Percentiles rank a stretch among this genome's conserved stretches.
Conservation (phyloP, 2,797 vertebrate species). For the Peromyscus nudipes region DNA sequence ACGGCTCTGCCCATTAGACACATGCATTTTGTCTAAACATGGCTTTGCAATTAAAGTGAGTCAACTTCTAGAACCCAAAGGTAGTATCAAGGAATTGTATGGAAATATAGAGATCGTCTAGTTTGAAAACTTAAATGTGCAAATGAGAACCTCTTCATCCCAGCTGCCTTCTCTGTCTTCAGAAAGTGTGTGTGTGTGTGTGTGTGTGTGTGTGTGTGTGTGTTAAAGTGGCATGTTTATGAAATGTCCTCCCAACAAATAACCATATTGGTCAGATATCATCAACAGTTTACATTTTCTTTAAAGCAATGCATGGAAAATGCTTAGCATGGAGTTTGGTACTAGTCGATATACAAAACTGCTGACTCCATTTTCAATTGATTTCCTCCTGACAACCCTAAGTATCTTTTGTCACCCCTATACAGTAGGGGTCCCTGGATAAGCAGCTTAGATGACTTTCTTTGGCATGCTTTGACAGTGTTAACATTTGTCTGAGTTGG, state of each 20-base stretch:
- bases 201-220: neutral
- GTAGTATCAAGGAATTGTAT: neutral
- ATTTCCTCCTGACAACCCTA: neutral
- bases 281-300: neutral
- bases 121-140: neutral
- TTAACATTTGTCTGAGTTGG: neutral
- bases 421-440: neutral
- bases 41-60: conserved; percentile 24
- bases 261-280: neutral
- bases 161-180: neutral
- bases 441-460: neutral
- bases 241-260: neutral
- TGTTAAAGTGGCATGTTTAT: neutral
- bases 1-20: neutral
- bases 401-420: neutral
- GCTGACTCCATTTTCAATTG: neutral
- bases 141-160: neutral
- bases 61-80: neutral
- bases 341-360: neutral
- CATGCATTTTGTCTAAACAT: neutral
- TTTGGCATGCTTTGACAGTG: neutral
- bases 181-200: neutral
- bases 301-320: neutral
- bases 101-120: neutral
- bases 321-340: neutral